These are phyloP conservation scores for Synchiropus splendidus DNA, from an alignment of 2,113 vertebrate genomes.

Conservation along the genomic window DNA sequence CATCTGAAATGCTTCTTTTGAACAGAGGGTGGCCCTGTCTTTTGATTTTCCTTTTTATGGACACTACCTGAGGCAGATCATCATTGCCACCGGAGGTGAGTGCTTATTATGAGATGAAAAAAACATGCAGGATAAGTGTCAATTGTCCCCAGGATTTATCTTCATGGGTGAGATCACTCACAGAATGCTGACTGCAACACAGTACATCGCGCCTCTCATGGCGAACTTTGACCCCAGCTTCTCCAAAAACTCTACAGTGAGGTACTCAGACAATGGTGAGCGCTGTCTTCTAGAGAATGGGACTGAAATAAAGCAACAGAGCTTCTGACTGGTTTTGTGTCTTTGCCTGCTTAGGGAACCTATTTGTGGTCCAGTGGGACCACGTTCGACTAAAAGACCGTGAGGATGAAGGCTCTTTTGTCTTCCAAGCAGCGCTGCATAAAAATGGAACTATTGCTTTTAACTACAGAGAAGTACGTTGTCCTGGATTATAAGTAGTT, in stretches of 20 bases:
- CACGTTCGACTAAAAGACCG: constrained; percentile 76
- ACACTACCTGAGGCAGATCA: constrained; percentile 84
- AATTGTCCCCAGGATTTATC: constrained; percentile 76
- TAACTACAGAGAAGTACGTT: constrained; percentile 77
- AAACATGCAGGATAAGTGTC: neutral
- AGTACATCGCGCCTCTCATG: constrained; percentile 92
- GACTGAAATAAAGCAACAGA: neutral
- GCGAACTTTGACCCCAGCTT: constrained; percentile 96
- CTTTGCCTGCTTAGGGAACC: constrained; percentile 64
- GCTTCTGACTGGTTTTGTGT: constrained; percentile 1
- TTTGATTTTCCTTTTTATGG: constrained; percentile 96
- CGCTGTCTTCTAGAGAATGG: neutral
- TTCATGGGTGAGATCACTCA: constrained; percentile 87
- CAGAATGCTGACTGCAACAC: constrained; percentile 91
- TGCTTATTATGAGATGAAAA: constrained; percentile 1
- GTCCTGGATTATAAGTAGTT: neutral
- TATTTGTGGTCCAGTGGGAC: constrained; percentile 87
- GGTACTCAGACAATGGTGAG: constrained; percentile 87
- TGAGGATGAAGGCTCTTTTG: constrained; percentile 76
- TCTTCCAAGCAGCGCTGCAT: constrained; percentile 79
- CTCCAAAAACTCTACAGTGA: constrained; percentile 82
- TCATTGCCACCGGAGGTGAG: constrained; percentile 87
- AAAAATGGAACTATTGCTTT: constrained; percentile 78
- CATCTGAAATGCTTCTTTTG: constrained; percentile 6
- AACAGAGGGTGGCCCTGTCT: constrained; percentile 79